These are phyloP conservation scores for Melanostoma mellinum DNA, from an alignment of 2,888 invertebrate genomes.

Conservation along the genomic window DNA sequence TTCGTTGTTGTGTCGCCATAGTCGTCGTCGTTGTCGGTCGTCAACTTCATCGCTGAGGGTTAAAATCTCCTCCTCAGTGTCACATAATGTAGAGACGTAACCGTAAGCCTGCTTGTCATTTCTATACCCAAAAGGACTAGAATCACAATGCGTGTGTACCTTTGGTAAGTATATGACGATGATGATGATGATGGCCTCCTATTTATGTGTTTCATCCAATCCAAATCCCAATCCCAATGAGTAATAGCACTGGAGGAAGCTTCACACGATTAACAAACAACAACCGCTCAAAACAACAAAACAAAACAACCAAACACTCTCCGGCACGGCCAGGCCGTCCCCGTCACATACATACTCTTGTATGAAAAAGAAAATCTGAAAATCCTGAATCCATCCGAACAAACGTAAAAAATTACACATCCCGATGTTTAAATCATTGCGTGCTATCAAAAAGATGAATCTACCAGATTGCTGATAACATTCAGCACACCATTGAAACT, in stretches of 20 bases:
- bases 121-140: conserved; percentile 42
- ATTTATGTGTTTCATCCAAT: conserved; percentile 49
- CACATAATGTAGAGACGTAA: conserved; percentile 39
- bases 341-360: conserved; percentile 12
- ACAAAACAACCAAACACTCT: conserved; percentile 28
- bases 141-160: conserved; percentile 52
- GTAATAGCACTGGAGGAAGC: conserved; percentile 60
- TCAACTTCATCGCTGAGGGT: conserved; percentile 43
- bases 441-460: conserved; percentile 68
- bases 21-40: neutral
- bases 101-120: conserved; percentile 53
- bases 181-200: conserved; percentile 67
- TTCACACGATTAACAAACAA: conserved; percentile 73
- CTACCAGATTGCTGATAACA: conserved; percentile 71
- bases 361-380: conserved; percentile 17
- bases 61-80: conserved; percentile 62
- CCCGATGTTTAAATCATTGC: conserved; percentile 72
- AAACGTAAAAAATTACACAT: conserved; percentile 71
- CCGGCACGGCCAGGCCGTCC: neutral
- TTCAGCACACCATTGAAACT: conserved; percentile 69
- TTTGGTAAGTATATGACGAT: conserved; percentile 31
- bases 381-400: conserved; percentile 54
- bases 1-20: conserved; percentile 23
- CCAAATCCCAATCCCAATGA: conserved; percentile 44
- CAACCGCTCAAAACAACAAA: conserved; percentile 74